Percentiles rank a stretch among this genome's conserved stretches.
phyloP scores from a whole-genome alignment of 2,113 vertebrate species.

The Gobius niger region DNA sequence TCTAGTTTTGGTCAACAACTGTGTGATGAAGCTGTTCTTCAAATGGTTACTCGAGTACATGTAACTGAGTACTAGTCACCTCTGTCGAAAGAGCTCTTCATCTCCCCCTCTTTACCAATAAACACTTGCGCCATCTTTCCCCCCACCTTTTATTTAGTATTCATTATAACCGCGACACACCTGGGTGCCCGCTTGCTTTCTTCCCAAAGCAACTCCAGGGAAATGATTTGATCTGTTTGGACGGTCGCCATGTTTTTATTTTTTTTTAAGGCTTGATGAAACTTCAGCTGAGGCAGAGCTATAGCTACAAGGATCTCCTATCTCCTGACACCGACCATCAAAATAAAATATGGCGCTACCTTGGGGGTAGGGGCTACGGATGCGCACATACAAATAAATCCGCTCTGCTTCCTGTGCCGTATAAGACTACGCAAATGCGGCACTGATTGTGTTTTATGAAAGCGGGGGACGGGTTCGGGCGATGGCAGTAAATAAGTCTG shows the following conservation, averaged over 20 bases:
- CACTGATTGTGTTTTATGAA: constrained; percentile 23
- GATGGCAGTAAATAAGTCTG: constrained; percentile 17
- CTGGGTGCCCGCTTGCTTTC: constrained; percentile 52
- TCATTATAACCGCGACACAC: constrained; percentile 60
- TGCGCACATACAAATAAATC: constrained; percentile 45
- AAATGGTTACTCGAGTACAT: no score
- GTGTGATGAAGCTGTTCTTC: no score
- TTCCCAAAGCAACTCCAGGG: constrained; percentile 43
- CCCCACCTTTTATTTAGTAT: constrained; percentile 61
- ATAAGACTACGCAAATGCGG: constrained; percentile 31
- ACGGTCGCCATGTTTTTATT: constrained; percentile 38
- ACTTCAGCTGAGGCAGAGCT: constrained; percentile 45
- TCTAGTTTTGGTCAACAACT: no score
- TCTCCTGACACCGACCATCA: constrained; percentile 57
- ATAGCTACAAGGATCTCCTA: constrained; percentile 36
- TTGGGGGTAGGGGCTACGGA: constrained; percentile 26
- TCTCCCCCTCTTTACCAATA: constrained; percentile 21
- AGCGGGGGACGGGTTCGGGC: constrained; percentile 10
- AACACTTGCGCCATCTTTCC: constrained; percentile 38
- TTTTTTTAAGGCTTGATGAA: constrained; percentile 40
- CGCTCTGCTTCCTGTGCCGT: constrained; percentile 24
- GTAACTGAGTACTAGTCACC: constrained; percentile 25
- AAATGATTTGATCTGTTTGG: constrained; percentile 57
- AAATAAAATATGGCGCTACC: constrained; percentile 46
- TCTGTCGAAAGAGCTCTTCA: constrained; percentile 49